A percentile compares a stretch with the other conserved stretches of the same genome.
Evolutionary conservation across 2,888 invertebrate genomes (phyloP).

Genomic region (Malacosoma neustria): DNA sequence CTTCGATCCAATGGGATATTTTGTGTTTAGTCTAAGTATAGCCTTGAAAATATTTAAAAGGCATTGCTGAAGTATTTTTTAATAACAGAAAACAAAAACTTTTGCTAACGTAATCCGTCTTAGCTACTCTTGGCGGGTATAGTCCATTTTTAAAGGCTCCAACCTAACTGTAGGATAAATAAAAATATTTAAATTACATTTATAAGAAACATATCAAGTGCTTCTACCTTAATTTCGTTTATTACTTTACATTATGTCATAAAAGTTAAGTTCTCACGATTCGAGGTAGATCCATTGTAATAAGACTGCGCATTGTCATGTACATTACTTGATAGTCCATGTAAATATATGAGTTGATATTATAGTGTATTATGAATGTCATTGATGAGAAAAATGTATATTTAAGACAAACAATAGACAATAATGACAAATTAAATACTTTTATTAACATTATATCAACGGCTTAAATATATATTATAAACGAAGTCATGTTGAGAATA

Average conservation of each 20-base stretch:
- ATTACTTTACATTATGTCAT: slow-evolving; percentile 5
- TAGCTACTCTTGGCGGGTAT: too few species aligned
- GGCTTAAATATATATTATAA: too few species aligned
- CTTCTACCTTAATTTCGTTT: slow-evolving; percentile 2
- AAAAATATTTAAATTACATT: background rate
- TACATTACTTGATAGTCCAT: background rate
- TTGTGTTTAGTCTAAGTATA: too few species aligned
- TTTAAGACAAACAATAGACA: background rate
- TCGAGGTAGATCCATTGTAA: background rate
- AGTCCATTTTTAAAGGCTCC: too few species aligned
- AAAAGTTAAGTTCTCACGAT: slow-evolving; percentile 3
- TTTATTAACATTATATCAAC: too few species aligned
- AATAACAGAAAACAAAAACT: too few species aligned
- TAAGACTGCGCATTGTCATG: background rate
- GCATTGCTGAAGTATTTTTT: too few species aligned
- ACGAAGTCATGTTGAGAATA: too few species aligned
- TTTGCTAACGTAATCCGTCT: too few species aligned
- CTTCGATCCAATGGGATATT: too few species aligned
- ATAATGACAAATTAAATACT: too few species aligned
- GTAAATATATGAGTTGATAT: background rate
- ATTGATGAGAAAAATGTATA: background rate
- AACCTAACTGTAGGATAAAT: background rate
- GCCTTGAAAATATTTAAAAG: too few species aligned
- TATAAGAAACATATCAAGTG: background rate
- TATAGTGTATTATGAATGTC: background rate